Percentiles rank a stretch among this genome's conserved stretches.
phyloP scores from a whole-genome alignment of 2,113 vertebrate genomes.

The Orthonyx spaldingii region DNA sequence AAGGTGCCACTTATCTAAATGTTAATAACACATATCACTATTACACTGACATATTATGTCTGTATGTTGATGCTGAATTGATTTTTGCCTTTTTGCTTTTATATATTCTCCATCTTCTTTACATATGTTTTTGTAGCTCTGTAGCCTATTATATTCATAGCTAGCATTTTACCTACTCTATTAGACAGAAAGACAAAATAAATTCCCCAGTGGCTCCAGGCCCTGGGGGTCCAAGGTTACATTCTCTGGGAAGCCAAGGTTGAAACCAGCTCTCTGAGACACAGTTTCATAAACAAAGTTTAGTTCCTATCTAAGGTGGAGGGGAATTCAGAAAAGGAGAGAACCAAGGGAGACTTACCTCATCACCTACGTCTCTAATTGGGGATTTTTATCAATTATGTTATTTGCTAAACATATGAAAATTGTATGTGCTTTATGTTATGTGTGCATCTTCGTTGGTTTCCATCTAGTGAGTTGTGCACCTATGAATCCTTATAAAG shows the following conservation, averaged over 20 bases:
- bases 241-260: neutral
- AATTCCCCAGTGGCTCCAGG: neutral
- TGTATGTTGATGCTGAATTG: neutral
- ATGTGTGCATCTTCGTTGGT: rapidly evolving
- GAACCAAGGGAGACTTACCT: neutral
- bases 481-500: neutral
- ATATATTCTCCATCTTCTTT: neutral
- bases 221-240: neutral
- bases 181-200: neutral
- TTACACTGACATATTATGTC: neutral
- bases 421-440: rapidly evolving
- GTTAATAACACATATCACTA: neutral
- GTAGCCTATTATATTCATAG: neutral
- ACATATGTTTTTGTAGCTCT: neutral
- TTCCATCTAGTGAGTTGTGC: neutral
- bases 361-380: neutral
- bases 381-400: neutral
- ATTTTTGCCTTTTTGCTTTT: neutral
- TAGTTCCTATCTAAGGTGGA: neutral
- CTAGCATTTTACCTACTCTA: neutral
- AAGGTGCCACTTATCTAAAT: neutral
- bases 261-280: neutral
- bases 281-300: neutral
- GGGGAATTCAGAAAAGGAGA: neutral
- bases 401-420: neutral